Conservation (phyloP, 1,140 invertebrate genomes). For the Panulirus ornatus region DNA sequence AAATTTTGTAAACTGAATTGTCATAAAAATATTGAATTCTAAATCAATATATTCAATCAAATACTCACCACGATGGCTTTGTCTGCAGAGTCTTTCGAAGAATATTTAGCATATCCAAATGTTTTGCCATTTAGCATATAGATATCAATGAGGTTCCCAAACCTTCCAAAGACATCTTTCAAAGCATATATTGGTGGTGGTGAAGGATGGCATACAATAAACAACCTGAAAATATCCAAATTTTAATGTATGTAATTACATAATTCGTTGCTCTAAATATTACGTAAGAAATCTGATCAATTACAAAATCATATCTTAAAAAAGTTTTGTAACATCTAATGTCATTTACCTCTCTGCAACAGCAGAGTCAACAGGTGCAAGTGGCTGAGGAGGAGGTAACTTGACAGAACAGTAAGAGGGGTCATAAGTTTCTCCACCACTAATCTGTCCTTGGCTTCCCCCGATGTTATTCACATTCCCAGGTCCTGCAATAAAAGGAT, state of each 20-base stretch:
- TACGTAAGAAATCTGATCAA: too few species aligned
- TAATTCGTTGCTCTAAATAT: too few species aligned
- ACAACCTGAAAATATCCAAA: constrained; percentile 79
- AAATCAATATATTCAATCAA: background rate
- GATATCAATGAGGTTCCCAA: constrained; percentile 95
- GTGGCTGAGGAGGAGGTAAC: constrained; percentile 85
- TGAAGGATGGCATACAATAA: constrained; percentile 89
- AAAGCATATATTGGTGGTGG: constrained; percentile 89
- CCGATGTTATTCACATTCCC: constrained; percentile 49
- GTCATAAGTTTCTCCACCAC: constrained; percentile 78
- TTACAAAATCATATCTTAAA: too few species aligned
- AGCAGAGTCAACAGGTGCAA: constrained; percentile 86
- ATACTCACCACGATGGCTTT: constrained; percentile 84
- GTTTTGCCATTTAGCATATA: constrained; percentile 92
- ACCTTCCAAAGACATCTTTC: constrained; percentile 93
- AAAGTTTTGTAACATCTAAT: constrained; percentile 75
- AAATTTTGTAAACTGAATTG: background rate
- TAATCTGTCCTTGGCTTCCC: constrained; percentile 43
- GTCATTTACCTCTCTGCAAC: constrained; percentile 81
- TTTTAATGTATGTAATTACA: too few species aligned
- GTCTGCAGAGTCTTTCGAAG: constrained; percentile 86
- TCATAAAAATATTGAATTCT: background rate
- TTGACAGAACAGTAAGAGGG: constrained; percentile 83
- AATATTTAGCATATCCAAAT: constrained; percentile 95
- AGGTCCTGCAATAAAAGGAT: constrained; percentile 33